Evolutionary conservation across 92 coral and sea anemone species (phyloP), one percentile per base, ranked within the genome.

Genomic region (Meandrina meandrites): DNA sequence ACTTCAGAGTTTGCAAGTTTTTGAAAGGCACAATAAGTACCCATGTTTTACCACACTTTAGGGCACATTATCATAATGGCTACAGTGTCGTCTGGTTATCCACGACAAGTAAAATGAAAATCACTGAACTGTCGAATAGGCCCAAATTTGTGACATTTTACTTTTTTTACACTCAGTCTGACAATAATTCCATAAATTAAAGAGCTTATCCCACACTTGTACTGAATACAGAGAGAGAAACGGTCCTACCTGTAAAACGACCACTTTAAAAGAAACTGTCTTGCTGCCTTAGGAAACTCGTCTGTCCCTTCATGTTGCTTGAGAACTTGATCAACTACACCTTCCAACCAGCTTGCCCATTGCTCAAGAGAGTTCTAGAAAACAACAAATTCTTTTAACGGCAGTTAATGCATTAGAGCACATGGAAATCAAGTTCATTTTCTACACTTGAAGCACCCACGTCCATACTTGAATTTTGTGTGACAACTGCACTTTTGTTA

Each of bases 331-430:
- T 97, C 95, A 17, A 97, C 99, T 6, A 97, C 99, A 17, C 96
- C 96, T 79, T 97, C 98, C 78, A 97, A 79, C 99, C 99, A 97
- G 76, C 93, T 94, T 13, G 99, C 97, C 99, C 99, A 97, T 77
- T 97, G 98, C 77, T 97, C 99, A 68, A 97, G 93, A 19, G 99
- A 97, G 86, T 97, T 97, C 99, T 97, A 54, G 17, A 67, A 42
- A 67, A 54, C 67, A 60, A 45, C 16, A 79, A 51, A 1, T 76
- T 24, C 58, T 40, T 28, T 47, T 22, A 40, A 40, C 8, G 19
- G 45, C 56, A 76, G 1, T 22, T 24, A 40, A n/a, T 21, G 0
- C 10, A n/a, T 21, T 17, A 47, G 1, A 42, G 80, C 45, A 40
- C 45, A 2, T 40, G 6, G 1, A 42, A 76, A 47, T 21, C 22